Evolutionary conservation across 2,797 vertebrate genomes (phyloP), one percentile per base, ranked within the genome.

Genomic region (Urocyon cinereoargenteus): DNA sequence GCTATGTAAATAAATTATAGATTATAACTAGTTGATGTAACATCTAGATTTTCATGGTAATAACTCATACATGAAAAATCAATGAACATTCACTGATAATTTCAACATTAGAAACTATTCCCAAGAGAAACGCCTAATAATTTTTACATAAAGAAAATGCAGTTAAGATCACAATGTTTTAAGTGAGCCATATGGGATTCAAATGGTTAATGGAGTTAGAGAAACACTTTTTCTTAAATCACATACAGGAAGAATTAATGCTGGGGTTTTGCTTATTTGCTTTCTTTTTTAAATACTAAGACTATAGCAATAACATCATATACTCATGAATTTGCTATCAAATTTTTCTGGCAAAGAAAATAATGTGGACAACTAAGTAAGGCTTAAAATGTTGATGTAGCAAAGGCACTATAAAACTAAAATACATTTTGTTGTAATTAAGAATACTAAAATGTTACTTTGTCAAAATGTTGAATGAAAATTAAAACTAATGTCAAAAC

Each of bases 111-210:
- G 55, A 72, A 87, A 90, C 55, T 87, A 90, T 66, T 12, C 53
- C 21, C 61, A 87, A 72, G 8, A 95, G 77, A 87, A 91, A 51
- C 1, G 21, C 36, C 22, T 94, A 86, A 72, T 55, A 64, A 64
- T 55, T 94, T 16, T 91, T 77, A 91, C 2, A 59, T 79, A 7
- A 91, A 93, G 78, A 96, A 91, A 95, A 89, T 77, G 24, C 7
- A 85, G 11, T n/a, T 59, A 84, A 84, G 28, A 88, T 88, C 62
- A 84, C 28, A 84, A 84, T 40, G 78, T 45, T 86, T 1, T 66
- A 89, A 86, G 34, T 77, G 11, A 13, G 55, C 14, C 31, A 85
- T 7, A 22, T n/a, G 40, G 28, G 18, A 89, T 94, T 89, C 51
- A 89, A 86, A 68, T 53, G 13, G 51, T 85, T 89, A 90, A 40